A percentile compares a stretch with the other conserved stretches of the same genome.
These are phyloP conservation scores for Willowsia nigromaculata DNA, from an alignment of 2,888 invertebrate genomes.

Conservation along the genomic window DNA sequence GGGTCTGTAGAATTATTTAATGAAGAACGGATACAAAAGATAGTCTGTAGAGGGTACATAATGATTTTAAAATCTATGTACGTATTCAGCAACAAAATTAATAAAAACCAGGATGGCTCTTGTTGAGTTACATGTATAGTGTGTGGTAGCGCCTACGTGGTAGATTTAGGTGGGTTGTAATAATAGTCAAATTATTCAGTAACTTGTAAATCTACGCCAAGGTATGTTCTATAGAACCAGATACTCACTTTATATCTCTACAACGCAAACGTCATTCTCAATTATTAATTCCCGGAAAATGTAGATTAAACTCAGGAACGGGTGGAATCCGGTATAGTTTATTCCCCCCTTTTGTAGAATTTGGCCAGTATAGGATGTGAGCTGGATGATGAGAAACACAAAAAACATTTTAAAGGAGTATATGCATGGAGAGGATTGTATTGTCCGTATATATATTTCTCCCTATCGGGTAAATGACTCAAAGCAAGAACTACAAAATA, in stretches of 20 bases:
- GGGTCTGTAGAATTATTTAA: slow-evolving; percentile 17
- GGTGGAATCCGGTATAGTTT: slow-evolving; percentile 8
- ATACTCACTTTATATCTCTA: background rate
- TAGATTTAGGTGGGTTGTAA: too few species aligned
- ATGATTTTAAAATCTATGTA: background rate
- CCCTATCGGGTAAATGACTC: slow-evolving; percentile 16
- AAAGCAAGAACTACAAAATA: background rate
- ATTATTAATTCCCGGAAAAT: slow-evolving; percentile 50
- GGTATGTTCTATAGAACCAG: too few species aligned
- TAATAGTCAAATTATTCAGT: too few species aligned
- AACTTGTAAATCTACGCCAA: too few species aligned
- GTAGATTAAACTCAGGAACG: slow-evolving; percentile 42
- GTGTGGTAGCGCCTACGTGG: background rate
- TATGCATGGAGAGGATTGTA: background rate
- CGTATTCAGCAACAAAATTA: slow-evolving; percentile 29
- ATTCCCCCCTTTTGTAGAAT: background rate
- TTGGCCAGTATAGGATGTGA: background rate
- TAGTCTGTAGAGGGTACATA: background rate
- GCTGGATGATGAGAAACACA: background rate
- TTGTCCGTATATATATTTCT: background rate
- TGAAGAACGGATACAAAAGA: slow-evolving; percentile 22
- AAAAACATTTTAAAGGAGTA: background rate
- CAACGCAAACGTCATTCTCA: slow-evolving; percentile 4
- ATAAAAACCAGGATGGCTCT: slow-evolving; percentile 12
- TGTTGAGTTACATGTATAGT: background rate